Base-by-base conservation (phyloP, 30 jellyfish, hydroid and myxozoan species). In the Pelagia noctiluca region DNA sequence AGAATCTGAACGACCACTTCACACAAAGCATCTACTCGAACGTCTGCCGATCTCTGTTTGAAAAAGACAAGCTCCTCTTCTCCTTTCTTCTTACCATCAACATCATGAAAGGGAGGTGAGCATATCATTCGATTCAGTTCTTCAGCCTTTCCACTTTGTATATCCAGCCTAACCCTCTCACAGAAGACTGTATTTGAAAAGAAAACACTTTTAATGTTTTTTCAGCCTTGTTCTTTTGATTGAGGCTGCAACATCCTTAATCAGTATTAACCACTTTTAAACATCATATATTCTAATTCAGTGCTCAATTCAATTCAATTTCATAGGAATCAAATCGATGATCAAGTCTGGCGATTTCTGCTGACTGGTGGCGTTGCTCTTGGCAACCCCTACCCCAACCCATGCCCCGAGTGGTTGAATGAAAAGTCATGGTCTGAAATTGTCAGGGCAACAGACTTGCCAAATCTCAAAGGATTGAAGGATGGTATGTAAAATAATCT, bases 291-390 rank as follows among this genome's bases (percentile, higher is more conserved):
- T 62, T 32, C 32, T 7, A 1, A 42, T 62, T 38, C 2, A 50
- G 32, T 48, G 36, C 33, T 42, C 22, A 11, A 22, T 26, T 0
- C 12, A 36, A 21, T 2, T 18, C 79, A 0, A 74, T 61, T 23
- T 35, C 47, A 5, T 26, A 94, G 99, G 78, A 74, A 85, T 48
- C 83, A 78, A 33, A 71, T 94, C 2, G 99, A 94, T 72, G 99
- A 94, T 70, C 90, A 89, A 32, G 85, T 87, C 2, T 94, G 99
- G 99, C 95, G 99, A 8, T 94, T 94, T 52, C 93, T 94, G 22
- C 91, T 94, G 36, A 94, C 99, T 23, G 99, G 99, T n/a, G 99
- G 99, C 53, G 96, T 88, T 28, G 99, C 98, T 12, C 78, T 94
- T 13, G 96, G 90, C 73, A 94, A 94, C 50, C 99, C 97, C 36